A percentile compares a stretch with the other conserved stretches of the same genome.
Conservation (phyloP, 2,113 vertebrate species). For the Aix galericulata region DNA sequence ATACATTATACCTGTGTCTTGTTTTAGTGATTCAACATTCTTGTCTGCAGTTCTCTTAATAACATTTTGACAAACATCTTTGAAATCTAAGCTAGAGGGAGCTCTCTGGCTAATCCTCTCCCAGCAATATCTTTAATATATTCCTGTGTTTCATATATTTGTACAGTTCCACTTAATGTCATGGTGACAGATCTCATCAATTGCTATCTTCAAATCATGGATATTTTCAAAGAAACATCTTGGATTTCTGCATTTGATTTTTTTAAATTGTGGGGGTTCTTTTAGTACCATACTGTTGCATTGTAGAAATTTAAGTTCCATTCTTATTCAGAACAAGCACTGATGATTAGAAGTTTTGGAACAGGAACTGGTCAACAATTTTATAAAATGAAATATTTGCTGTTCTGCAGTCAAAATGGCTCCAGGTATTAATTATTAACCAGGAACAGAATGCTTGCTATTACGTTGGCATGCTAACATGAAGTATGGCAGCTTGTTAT, state of each 20-base stretch:
- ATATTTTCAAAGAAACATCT: not conserved
- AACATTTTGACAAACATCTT: not conserved
- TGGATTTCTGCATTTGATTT: not conserved
- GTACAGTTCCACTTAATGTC: not conserved
- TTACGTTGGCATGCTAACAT: not conserved
- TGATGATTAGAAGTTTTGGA: not conserved
- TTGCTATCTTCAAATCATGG: not conserved
- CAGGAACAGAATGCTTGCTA: not conserved
- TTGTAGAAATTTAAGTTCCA: not conserved
- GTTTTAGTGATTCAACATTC: not conserved
- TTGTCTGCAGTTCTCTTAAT: not conserved
- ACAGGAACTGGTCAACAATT: not conserved
- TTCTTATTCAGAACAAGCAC: not conserved
- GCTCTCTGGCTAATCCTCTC: not conserved
- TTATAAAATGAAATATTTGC: not conserved
- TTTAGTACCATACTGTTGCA: not conserved
- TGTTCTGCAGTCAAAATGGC: not conserved
- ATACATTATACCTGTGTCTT: not conserved
- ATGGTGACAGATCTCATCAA: not conserved
- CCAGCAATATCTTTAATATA: not conserved
- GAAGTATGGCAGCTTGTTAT: not conserved
- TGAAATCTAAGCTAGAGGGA: not conserved
- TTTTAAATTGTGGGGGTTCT: not conserved
- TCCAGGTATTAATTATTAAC: not conserved
- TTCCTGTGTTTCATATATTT: not conserved